Percentiles rank a stretch among this genome's conserved stretches.
These are phyloP conservation scores for Lypha dubia DNA, from an alignment of 2,888 invertebrate genomes.

Conservation along the genomic window DNA sequence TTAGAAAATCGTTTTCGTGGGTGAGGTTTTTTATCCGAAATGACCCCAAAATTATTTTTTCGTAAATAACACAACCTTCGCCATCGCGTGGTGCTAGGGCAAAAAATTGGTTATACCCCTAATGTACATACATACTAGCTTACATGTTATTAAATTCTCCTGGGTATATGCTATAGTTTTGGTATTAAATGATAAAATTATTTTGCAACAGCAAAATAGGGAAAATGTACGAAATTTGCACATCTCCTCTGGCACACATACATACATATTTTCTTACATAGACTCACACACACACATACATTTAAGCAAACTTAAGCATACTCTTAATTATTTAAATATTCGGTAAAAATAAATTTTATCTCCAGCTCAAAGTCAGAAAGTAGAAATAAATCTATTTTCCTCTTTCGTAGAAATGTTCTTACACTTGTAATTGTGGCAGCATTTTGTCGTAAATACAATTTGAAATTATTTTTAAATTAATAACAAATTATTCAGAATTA, in stretches of 20 bases:
- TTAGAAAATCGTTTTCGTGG: no score
- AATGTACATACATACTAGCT: background rate
- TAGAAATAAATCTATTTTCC: background rate
- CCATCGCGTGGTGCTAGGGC: no score
- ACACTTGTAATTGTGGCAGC: background rate
- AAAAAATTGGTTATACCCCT: no score
- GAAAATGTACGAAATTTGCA: background rate
- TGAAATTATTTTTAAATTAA: conserved; percentile 15
- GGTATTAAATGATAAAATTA: background rate
- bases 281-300: background rate
- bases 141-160: background rate
- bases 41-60: no score
- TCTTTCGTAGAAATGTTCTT: background rate
- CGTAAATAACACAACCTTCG: no score
- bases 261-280: background rate
- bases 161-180: background rate
- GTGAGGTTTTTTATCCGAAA: no score
- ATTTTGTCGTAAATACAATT: conserved; percentile 15
- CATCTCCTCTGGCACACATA: background rate
- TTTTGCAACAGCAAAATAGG: background rate
- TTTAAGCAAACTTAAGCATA: no score
- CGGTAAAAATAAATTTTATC: background rate
- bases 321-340: background rate
- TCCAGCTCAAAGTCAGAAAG: background rate
- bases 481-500: conserved; percentile 33